Conservation (phyloP, 2,888 invertebrate genomes). For the Agrotis clavis region DNA sequence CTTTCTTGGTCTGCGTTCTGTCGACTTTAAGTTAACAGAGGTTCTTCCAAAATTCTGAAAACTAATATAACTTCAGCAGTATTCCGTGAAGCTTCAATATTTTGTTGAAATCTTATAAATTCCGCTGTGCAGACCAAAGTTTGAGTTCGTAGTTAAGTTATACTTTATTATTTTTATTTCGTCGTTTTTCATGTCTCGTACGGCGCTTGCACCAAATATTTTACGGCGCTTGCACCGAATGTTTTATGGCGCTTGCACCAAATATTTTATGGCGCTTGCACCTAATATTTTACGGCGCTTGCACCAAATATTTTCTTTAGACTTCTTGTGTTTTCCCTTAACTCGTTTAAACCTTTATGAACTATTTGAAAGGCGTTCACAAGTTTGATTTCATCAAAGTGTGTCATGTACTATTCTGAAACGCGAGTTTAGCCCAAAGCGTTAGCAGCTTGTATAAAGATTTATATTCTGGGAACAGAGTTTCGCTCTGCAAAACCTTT, state of each 20-base stretch:
- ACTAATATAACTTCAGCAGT: neutral
- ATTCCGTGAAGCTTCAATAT: constrained; percentile 5
- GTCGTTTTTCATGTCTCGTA: neutral
- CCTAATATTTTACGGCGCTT: too few relatives aligned
- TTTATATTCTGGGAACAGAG: constrained; percentile 38
- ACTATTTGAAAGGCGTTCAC: constrained; percentile 1
- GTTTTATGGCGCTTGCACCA: too few relatives aligned
- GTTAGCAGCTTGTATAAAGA: constrained; percentile 26
- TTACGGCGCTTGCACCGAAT: too few relatives aligned
- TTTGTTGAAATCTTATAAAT: neutral
- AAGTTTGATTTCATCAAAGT: neutral
- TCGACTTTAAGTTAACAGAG: neutral
- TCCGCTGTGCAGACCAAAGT: too few relatives aligned
- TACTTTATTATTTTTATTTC: too few relatives aligned
- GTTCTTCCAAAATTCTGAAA: neutral
- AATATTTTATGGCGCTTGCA: too few relatives aligned
- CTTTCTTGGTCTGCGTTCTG: too few relatives aligned
- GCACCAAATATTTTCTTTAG: too few relatives aligned
- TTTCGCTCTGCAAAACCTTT: constrained; percentile 37
- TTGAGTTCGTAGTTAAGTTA: too few relatives aligned
- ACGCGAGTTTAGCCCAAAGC: neutral
- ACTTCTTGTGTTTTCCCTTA: neutral
- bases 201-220: too few relatives aligned
- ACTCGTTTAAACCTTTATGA: neutral
- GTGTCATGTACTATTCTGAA: neutral